phyloP scores from a whole-genome alignment of 1,140 invertebrate species.

The Vanessa tameamea region DNA sequence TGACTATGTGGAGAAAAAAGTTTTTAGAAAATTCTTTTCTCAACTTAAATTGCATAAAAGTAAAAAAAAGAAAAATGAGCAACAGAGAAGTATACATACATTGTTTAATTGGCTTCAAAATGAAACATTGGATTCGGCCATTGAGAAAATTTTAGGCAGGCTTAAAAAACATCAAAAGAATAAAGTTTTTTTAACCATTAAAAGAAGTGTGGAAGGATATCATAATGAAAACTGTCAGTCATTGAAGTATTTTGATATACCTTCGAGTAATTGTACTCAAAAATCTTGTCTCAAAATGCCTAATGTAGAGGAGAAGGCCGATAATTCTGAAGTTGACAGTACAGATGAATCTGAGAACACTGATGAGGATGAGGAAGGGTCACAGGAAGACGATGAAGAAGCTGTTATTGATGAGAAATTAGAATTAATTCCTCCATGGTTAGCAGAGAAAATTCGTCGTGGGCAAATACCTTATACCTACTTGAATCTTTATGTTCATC shows the following conservation, averaged over 20 bases:
- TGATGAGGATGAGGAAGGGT: conserved; percentile 34
- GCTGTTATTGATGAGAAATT: conserved; percentile 32
- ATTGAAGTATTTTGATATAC: conserved; percentile 80
- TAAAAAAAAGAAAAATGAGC: conserved; percentile 79
- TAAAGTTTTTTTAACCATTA: conserved; percentile 81
- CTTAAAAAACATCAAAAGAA: conserved; percentile 81
- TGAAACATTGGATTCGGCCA: conserved; percentile 85
- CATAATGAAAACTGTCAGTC: conserved; percentile 80
- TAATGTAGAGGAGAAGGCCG: conserved; percentile 25
- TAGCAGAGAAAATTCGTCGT: conserved; percentile 82
- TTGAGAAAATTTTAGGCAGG: conserved; percentile 84
- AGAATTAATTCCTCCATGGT: conserved; percentile 83
- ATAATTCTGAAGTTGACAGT: conserved; percentile 25
- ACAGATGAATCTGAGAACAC: conserved; percentile 36
- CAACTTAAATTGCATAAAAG: conserved; percentile 84
- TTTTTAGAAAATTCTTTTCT: conserved; percentile 87
- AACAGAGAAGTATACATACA: conserved; percentile 84
- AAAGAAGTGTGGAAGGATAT: conserved; percentile 84
- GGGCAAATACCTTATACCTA: conserved; percentile 83
- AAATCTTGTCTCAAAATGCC: conserved; percentile 38
- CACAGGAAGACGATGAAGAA: conserved; percentile 37
- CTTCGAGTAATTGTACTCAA: conserved; percentile 40
- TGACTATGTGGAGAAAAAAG: conserved; percentile 88
- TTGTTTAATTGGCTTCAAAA: conserved; percentile 88
- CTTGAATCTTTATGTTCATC: conserved; percentile 84